phyloP scores from a whole-genome alignment of 2,113 vertebrate genomes.

The Scortum barcoo region DNA sequence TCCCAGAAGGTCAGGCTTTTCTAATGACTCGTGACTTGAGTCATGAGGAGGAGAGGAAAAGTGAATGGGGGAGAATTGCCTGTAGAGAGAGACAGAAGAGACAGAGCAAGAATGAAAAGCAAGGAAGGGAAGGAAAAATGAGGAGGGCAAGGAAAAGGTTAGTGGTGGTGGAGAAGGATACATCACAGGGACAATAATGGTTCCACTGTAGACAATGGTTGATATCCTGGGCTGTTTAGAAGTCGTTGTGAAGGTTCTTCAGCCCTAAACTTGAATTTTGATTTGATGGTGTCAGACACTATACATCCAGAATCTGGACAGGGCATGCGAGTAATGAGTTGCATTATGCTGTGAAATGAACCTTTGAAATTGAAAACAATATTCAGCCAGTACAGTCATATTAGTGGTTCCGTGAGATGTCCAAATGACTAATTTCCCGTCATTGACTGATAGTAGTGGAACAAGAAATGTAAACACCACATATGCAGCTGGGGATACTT shows the following conservation, averaged over 20 bases:
- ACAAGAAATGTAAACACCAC: background rate
- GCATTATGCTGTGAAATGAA: too few relatives aligned
- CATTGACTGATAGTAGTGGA: too few relatives aligned
- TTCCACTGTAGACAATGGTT: slow-evolving; percentile 19
- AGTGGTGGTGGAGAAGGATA: slow-evolving; percentile 25
- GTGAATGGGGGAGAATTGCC: slow-evolving; percentile 74
- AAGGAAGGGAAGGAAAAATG: slow-evolving; percentile 45
- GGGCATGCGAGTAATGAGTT: too few relatives aligned
- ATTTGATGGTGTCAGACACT: background rate
- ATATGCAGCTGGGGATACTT: background rate
- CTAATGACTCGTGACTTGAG: slow-evolving; percentile 85
- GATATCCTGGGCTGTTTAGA: slow-evolving; percentile 17
- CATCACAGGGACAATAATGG: slow-evolving; percentile 41
- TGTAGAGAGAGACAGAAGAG: slow-evolving; percentile 55
- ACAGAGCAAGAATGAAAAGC: slow-evolving; percentile 59
- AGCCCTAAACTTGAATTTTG: slow-evolving; percentile 14
- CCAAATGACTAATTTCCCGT: too few relatives aligned
- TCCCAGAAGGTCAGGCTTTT: slow-evolving; percentile 84
- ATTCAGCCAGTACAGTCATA: too few relatives aligned
- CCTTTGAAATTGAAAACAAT: too few relatives aligned
- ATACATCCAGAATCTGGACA: background rate
- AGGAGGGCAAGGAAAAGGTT: slow-evolving; percentile 50
- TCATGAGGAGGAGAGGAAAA: slow-evolving; percentile 75
- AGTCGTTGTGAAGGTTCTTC: slow-evolving; percentile 22
- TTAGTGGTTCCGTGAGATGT: too few relatives aligned